A percentile compares a stretch with the other conserved stretches of the same genome.
Conservation (phyloP, 2,113 vertebrate genomes). For the Eptatretus burgeri region DNA sequence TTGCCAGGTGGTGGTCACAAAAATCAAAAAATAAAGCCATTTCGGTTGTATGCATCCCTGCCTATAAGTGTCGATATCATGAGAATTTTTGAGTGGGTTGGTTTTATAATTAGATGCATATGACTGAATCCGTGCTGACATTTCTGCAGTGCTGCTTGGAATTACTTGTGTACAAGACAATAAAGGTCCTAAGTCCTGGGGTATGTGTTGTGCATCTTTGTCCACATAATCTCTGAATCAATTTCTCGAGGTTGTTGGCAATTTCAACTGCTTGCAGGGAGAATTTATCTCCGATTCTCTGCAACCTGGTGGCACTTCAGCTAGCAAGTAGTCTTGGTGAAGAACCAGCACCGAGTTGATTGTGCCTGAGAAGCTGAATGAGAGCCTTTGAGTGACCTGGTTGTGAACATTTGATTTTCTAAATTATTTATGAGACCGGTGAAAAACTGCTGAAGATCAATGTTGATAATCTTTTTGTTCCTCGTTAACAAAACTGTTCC, state of each 20-base stretch:
- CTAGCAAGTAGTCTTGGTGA: not conserved
- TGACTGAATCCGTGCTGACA: not conserved
- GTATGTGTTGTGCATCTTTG: not conserved
- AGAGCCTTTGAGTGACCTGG: not conserved
- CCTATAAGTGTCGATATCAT: too few relatives aligned
- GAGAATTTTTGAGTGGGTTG: not conserved
- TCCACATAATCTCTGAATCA: not conserved
- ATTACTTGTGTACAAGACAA: not conserved
- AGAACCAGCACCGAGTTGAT: not conserved
- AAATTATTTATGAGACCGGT: conserved; percentile 3
- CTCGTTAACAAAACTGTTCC: not conserved
- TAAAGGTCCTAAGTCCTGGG: conserved; percentile 6
- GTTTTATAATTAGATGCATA: not conserved
- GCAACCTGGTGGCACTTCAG: not conserved
- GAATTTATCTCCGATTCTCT: conserved; percentile 3
- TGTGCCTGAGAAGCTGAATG: conserved; percentile 5
- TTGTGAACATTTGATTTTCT: not conserved
- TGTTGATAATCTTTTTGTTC: not conserved
- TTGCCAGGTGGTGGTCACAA: too few relatives aligned
- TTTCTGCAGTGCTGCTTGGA: conserved; percentile 5
- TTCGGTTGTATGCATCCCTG: too few relatives aligned
- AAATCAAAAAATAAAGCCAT: too few relatives aligned
- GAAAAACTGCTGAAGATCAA: conserved; percentile 7
- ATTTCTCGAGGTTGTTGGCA: not conserved
- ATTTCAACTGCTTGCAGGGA: conserved; percentile 4